Evolutionary conservation across 2,888 invertebrate species (phyloP).

Genomic region (Nomada lathburiana): DNA sequence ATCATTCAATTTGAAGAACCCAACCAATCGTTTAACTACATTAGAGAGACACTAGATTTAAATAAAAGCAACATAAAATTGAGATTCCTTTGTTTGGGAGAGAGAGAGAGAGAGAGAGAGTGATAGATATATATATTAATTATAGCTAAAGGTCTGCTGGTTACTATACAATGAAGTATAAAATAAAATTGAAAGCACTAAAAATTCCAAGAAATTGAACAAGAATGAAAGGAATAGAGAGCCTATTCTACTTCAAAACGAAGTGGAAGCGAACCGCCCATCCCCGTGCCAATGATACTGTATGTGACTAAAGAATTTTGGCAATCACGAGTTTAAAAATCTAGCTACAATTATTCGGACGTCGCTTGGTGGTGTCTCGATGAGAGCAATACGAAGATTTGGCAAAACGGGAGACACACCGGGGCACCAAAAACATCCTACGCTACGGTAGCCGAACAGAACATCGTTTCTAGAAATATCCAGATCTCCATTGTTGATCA

Average conservation of each 20-base stretch:
- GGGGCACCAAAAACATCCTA: conserved; percentile 63
- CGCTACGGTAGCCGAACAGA: conserved; percentile 27
- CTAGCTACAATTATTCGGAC: conserved; percentile 55
- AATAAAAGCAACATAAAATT: not conserved
- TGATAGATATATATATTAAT: not conserved
- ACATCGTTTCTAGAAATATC: conserved; percentile 15
- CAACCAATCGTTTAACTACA: not conserved
- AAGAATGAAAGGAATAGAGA: conserved; percentile 13
- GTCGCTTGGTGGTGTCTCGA: conserved; percentile 47
- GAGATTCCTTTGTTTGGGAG: conserved; percentile 41
- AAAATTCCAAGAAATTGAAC: not conserved
- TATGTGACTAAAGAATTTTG: conserved; percentile 46
- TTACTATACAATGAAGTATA: not conserved
- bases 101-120: not conserved
- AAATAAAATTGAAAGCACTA: not conserved
- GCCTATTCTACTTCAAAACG: not conserved
- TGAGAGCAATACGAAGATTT: conserved; percentile 46
- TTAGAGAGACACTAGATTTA: conserved; percentile 6
- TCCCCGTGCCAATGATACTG: conserved; percentile 44
- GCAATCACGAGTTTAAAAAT: conserved; percentile 41
- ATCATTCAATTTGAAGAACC: not conserved
- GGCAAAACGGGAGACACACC: conserved; percentile 64
- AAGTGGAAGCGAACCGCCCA: conserved; percentile 18
- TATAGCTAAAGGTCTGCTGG: not conserved
- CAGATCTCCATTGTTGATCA: not conserved